A percentile compares a stretch with the other conserved stretches of the same genome.
Evolutionary conservation across 1,140 invertebrate species (phyloP).

Genomic region (Neoseiulus cucumeris): DNA sequence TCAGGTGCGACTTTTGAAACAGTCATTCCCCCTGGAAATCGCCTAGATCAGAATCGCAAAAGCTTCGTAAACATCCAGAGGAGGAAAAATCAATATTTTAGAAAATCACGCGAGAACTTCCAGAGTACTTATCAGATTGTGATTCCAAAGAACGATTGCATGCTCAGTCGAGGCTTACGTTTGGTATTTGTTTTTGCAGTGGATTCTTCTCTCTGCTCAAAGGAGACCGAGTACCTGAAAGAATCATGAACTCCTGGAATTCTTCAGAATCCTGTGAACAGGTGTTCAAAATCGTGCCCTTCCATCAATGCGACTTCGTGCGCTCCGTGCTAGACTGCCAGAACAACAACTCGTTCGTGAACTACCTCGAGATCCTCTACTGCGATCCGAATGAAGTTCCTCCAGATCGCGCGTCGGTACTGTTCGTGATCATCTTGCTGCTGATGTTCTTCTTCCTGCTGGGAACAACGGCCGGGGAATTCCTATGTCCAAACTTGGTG

Average conservation of each 20-base stretch:
- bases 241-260: neutral
- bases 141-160: no score
- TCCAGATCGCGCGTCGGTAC: slow-evolving; percentile 22
- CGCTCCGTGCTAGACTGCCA: slow-evolving; percentile 24
- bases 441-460: slow-evolving; percentile 39
- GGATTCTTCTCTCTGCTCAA: no score
- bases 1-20: no score
- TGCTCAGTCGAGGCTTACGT: no score
- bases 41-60: no score
- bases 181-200: no score
- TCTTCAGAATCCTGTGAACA: neutral
- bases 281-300: neutral
- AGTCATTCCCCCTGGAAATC: no score
- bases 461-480: slow-evolving; percentile 38
- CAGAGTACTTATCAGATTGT: no score
- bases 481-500: slow-evolving; percentile 42
- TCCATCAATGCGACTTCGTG: slow-evolving; percentile 24
- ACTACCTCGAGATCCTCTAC: slow-evolving; percentile 26
- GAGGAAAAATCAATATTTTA: no score
- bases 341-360: slow-evolving; percentile 26
- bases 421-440: slow-evolving; percentile 31
- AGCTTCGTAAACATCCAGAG: no score
- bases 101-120: no score
- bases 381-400: slow-evolving; percentile 21
- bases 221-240: no score